Evolutionary conservation across 1,140 invertebrate genomes (phyloP), one percentile per base, ranked within the genome.

Genomic region (Lordiphosa clarofinis): DNA sequence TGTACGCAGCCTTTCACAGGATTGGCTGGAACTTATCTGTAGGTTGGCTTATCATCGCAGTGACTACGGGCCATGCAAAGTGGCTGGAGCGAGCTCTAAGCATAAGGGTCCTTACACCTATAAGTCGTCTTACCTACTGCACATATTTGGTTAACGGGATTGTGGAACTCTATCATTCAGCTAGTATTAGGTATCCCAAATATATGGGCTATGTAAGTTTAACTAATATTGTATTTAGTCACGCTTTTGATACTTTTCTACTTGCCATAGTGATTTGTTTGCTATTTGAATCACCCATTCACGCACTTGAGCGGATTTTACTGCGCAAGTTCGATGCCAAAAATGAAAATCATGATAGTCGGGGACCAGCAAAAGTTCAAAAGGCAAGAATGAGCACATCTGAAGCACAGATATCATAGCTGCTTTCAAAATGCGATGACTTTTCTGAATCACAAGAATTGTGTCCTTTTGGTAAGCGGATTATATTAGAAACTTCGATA

Each of bases 241-340:
- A 94, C 70, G 76, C 92, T 19, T 58, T 91, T 15, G 65, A 93
- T 19, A 92, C 93, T 1, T 93, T 93, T 74, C 56, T 89, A n/a
- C 88, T 91, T 40, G 93, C 93, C 8, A 78, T 94, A 15, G 56
- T 94, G 12, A 81, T 94, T 8, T 93, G 93, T 48, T 87, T 93
- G 13, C 89, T 92, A 39, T 94, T 94, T 58, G 93, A 94, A 87
- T 93, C 93, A 4, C 93, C 93, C 4, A 92, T 94, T 59, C 91
- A 94, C 55, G 91, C 92, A 10, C 90, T 94, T 12, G 93, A 94
- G 87, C 93, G 92, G 64, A 91, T 94, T 49, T 88, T 94, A 19
- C 79, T 93, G 2, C 81, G 82, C 37, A 74, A 24, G 1, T 38
- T 31, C 28, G 58, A 44, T 7, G 21, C 43, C 13, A 43, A 21